These are phyloP conservation scores for Clytia hemisphaerica DNA, from an alignment of 30 jellyfish, hydroid and myxozoan genomes.

Conservation along the genomic window DNA sequence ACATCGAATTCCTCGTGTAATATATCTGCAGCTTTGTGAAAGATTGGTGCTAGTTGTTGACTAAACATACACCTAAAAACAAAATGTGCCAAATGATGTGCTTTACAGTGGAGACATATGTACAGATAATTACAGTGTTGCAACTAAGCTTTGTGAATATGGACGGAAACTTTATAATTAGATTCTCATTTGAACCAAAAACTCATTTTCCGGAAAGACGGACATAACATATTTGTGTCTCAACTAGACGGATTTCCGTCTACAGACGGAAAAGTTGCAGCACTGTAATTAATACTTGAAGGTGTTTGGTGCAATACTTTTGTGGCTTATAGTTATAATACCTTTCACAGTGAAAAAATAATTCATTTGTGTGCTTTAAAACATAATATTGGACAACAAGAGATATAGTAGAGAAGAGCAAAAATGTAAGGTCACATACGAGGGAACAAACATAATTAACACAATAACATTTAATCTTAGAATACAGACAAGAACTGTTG, in stretches of 20 bases:
- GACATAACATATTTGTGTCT: no score
- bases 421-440: background rate
- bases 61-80: conserved; percentile 88
- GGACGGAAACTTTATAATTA: background rate
- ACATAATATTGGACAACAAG: background rate
- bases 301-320: no score
- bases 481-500: no score
- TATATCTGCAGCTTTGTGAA: conserved; percentile 92
- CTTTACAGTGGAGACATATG: no score
- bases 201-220: no score
- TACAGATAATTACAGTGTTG: background rate
- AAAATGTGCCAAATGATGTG: background rate
- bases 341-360: no score
- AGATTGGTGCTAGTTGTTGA: conserved; percentile 86
- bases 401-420: background rate
- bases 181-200: background rate
- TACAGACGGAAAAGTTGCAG: no score
- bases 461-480: no score
- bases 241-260: background rate
- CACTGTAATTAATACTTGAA: no score
- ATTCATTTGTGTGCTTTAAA: no score
- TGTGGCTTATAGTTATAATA: no score
- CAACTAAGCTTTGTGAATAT: background rate
- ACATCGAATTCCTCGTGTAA: conserved; percentile 87
- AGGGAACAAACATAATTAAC: background rate